These are phyloP conservation scores for Sinocyclocheilus anophthalmus DNA, from an alignment of 2,113 vertebrate species.

Conservation along the genomic window DNA sequence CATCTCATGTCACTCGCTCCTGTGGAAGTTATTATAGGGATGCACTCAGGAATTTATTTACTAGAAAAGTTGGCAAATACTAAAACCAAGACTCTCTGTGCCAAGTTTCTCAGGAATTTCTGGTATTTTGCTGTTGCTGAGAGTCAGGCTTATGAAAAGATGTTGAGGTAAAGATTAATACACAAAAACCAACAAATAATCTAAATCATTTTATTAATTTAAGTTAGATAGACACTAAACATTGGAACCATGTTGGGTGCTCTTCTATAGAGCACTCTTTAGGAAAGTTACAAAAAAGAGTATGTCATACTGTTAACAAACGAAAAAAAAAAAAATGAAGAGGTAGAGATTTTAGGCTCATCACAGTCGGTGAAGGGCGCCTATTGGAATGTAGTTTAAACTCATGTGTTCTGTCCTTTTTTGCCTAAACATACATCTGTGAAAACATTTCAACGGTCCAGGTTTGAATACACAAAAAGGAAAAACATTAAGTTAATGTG, in stretches of 20 bases:
- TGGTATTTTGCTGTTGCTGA: background rate
- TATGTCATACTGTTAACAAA: constrained; percentile 75
- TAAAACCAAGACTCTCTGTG: background rate
- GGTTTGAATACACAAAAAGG: constrained; percentile 13
- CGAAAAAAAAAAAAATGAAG: constrained; percentile 72
- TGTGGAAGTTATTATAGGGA: background rate
- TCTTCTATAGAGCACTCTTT: constrained; percentile 71
- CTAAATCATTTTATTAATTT: constrained; percentile 87
- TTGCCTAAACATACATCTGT: constrained; percentile 55
- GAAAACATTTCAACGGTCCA: constrained; percentile 17
- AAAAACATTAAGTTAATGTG: constrained; percentile 11
- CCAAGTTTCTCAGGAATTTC: background rate
- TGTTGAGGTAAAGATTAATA: background rate
- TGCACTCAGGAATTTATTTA: background rate
- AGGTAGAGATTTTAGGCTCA: constrained; percentile 83
- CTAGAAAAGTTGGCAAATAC: background rate
- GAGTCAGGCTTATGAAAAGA: background rate
- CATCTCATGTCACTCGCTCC: background rate
- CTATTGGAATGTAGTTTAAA: constrained; percentile 77
- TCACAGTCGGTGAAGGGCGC: constrained; percentile 71
- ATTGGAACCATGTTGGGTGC: constrained; percentile 75
- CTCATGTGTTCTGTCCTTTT: constrained; percentile 62
- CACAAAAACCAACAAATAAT: constrained; percentile 67
- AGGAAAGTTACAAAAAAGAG: constrained; percentile 72
- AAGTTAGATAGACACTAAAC: constrained; percentile 85